Evolutionary conservation across 2,113 vertebrate species (phyloP).

Genomic region (Ictalurus furcatus): DNA sequence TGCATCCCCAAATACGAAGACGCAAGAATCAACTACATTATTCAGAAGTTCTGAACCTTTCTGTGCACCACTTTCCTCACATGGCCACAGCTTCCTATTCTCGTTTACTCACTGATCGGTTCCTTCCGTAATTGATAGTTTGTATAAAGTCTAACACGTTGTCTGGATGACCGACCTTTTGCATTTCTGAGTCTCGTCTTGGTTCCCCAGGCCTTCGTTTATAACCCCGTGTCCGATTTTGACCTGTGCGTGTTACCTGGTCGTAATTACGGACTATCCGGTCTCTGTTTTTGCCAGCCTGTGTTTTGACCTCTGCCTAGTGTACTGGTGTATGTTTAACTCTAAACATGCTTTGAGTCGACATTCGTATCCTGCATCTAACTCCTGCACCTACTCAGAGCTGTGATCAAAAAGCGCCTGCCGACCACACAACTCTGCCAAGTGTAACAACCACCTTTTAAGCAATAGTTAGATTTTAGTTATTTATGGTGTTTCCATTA

Average conservation of each 20-base stretch:
- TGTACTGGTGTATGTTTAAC: not conserved
- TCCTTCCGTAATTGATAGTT: not conserved
- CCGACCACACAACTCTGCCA: not conserved
- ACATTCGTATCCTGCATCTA: not conserved
- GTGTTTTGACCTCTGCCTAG: not conserved
- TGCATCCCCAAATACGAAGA: not conserved
- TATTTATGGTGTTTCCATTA: not conserved
- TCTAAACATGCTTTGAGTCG: no score
- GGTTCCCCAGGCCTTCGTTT: not conserved
- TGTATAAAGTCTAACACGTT: not conserved
- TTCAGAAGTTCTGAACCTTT: not conserved
- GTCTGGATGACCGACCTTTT: not conserved
- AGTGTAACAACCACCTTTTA: not conserved
- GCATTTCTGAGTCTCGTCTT: not conserved
- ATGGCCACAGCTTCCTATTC: conserved; percentile 1
- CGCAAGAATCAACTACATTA: not conserved
- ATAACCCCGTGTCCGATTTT: not conserved
- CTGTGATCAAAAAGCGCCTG: not conserved
- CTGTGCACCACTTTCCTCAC: not conserved
- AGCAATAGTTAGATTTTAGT: not conserved
- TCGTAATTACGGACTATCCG: no score
- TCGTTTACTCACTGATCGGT: not conserved
- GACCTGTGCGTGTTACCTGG: not conserved
- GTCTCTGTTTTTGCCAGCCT: not conserved
- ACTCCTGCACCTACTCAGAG: not conserved